Evolutionary conservation across 2,888 invertebrate genomes (phyloP), one percentile per base, ranked within the genome.

Genomic region (Macropis europaea): DNA sequence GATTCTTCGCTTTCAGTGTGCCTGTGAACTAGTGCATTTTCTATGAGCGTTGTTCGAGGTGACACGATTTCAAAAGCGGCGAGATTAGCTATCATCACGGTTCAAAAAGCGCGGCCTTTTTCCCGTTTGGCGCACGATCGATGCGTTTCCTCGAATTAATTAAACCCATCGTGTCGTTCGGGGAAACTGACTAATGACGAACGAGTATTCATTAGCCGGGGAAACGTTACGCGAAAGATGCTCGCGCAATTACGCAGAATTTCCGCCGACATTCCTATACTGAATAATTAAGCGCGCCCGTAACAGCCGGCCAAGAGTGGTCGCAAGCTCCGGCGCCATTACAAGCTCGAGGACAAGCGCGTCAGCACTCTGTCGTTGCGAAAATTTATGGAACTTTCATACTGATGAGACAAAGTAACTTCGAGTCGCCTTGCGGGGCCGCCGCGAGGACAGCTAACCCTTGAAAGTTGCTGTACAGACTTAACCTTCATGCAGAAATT

Each of bases 171-270:
- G 15, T 50, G 19, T 43, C 52, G 61, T 56, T 40, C 36, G 62
- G 40, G 50, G 56, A 52, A 56, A 62, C 71, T 68, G 61, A 48
- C 69, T 69, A 71, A 71, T 56, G 69, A 70, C 52, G 45, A 63
- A 70, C 71, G 61, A 19, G 34, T 45, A 56, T 61, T 71, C 72
- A 45, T 57, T 73, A 66, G 26, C 40, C 56, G 45, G 30, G 56
- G 42, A 47, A 56, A 71, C 40, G n/a, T 42, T 71, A 47, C 48
- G 40, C 28, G 38, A 24, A 63, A 63, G 61, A 63, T 48, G 42
- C n/a, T 6, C 36, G 43, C 43, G 56, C 52, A 50, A 60, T 72
- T 68, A 57, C 59, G 54, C 54, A 42, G 45, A 62, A 74, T 73
- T 70, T 56, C 43, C 24, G 30, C 40, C 34, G 43, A 40, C 45